Conservation (phyloP, 2,797 vertebrate genomes). For the Syngnathus acus region DNA sequence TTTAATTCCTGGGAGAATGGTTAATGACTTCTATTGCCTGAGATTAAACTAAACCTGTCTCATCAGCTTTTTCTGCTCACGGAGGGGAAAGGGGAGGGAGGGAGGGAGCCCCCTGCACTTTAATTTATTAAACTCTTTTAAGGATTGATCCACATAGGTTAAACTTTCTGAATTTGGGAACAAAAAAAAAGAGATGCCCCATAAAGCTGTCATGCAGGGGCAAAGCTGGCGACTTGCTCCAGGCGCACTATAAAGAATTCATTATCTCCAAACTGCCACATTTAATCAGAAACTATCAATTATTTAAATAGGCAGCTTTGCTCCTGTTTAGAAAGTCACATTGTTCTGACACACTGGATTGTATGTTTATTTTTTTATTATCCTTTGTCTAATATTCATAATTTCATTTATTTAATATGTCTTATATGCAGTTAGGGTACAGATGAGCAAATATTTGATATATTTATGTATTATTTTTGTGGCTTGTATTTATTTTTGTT, state of each 20-base stretch:
- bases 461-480: no score
- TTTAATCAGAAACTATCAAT: conserved; percentile 97
- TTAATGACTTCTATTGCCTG: conserved; percentile 99
- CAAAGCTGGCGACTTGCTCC: conserved; percentile 89
- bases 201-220: conserved; percentile 86
- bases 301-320: conserved; percentile 86
- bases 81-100: conserved; percentile 71
- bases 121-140: conserved; percentile 99
- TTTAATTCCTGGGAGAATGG: conserved; percentile 99
- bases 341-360: conserved; percentile 65
- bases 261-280: conserved; percentile 85
- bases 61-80: conserved; percentile 99
- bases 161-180: conserved; percentile 97
- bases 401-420: neutral
- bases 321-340: conserved; percentile 78
- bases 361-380: conserved; percentile 40
- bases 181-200: conserved; percentile 75
- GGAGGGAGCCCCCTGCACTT: conserved; percentile 91
- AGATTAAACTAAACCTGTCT: conserved; percentile 99
- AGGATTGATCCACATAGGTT: conserved; percentile 99
- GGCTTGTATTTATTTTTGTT: no score
- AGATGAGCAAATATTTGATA: no score
- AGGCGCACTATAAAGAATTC: conserved; percentile 86
- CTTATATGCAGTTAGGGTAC: no score
- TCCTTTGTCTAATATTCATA: conserved; percentile 9